These are phyloP conservation scores for Chionomys nivalis DNA, from an alignment of 2,113 vertebrate genomes.

Conservation along the genomic window DNA sequence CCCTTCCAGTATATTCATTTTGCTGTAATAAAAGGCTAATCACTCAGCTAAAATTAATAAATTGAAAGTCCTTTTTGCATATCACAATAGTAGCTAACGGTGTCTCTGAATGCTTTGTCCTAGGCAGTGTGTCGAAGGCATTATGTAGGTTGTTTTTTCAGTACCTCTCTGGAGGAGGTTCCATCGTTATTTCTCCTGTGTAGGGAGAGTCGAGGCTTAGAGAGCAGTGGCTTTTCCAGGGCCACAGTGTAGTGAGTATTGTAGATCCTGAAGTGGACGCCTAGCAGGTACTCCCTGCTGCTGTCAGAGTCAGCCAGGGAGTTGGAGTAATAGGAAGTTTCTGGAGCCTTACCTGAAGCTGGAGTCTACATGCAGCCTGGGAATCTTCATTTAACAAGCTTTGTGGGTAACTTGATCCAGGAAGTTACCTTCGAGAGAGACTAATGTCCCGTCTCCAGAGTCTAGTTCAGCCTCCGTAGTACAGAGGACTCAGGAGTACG, in stretches of 20 bases:
- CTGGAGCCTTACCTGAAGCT: neutral
- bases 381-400: slow-evolving; percentile 5
- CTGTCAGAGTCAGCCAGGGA: neutral
- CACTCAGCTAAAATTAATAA: slow-evolving; percentile 15
- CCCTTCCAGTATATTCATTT: slow-evolving; percentile 6
- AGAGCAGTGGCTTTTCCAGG: neutral
- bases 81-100: neutral
- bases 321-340: neutral
- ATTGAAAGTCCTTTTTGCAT: slow-evolving; percentile 32
- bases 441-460: neutral
- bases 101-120: neutral
- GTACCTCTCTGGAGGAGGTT: neutral
- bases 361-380: neutral
- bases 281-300: neutral
- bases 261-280: neutral
- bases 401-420: neutral
- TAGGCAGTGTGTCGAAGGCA: neutral
- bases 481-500: neutral
- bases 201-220: neutral
- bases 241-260: neutral
- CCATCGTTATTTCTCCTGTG: neutral
- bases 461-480: neutral
- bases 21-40: slow-evolving; percentile 22
- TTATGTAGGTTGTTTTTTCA: neutral
- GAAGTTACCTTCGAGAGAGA: slow-evolving; percentile 29